Base-by-base conservation (phyloP, 2,113 vertebrate species). In the Elgaria multicarinata region DNA sequence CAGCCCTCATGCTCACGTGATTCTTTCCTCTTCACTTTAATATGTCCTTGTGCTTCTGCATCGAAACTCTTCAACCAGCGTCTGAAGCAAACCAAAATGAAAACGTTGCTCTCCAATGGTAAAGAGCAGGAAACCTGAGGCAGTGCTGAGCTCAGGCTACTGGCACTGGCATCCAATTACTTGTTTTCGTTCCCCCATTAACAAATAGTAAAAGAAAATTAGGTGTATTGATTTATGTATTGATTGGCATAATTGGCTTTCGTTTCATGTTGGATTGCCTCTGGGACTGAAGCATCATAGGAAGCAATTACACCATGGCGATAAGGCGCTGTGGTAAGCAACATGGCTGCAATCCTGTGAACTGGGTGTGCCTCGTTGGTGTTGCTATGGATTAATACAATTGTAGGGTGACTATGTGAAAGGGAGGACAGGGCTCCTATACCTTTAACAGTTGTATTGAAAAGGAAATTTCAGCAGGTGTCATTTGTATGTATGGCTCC, bases 191-290 rank as follows among this genome's bases (percentile, higher is more conserved):
- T 83, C 58, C 72, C 9, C 91, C 78, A 86, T 72, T 74, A 66
- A 16, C 28, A 86, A 83, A 8, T 1, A 39, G 22, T 66, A 83
- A 91, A 94, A 90, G 62, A 93, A 94, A 96, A 96, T 93, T 64
- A 93, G 76, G 88, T 94, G 20, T 83, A 93, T 89, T 0, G n/a
- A 92, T 91, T 87, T 55, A 75, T 0, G 0, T 87, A 91, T 92
- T 89, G 93, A 95, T 93, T 93, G 75, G 55, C 90, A 89, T 87
- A 87, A 53, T 88, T 87, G 44, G 67, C 26, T 44, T 90, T 90
- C 28, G 13, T 91, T 96, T 92, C 85, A 86, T 91, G 93, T 83
- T 79, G 78, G 89, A 55, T 88, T 93, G 78, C 93, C 76, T 85
- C 81, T 85, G 93, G 92, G 89, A 89, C n/a, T 84, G 81, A 89